Percentiles rank a stretch among this genome's conserved stretches.
Evolutionary conservation across 2,888 invertebrate species (phyloP).

Genomic region (Apamea crenata): DNA sequence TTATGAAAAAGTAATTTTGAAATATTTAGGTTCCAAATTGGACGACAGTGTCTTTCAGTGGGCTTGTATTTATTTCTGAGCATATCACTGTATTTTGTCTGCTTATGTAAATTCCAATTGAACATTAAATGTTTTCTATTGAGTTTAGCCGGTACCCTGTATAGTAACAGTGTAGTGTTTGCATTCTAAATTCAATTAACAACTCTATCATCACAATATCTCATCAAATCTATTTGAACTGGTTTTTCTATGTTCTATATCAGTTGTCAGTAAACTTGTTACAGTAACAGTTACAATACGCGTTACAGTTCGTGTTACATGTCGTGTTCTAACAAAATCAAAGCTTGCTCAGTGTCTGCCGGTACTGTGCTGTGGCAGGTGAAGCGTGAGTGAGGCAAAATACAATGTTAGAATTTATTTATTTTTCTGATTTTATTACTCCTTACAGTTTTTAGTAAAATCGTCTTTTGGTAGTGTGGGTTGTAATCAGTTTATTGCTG

Average conservation of each 20-base stretch:
- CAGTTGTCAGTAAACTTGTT: conserved; percentile 53
- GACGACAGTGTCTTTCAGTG: not conserved
- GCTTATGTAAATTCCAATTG: no score
- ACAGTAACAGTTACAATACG: conserved; percentile 42
- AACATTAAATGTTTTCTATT: no score
- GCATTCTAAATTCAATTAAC: conserved; percentile 41
- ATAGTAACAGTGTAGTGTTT: conserved; percentile 47
- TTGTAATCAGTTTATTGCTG: not conserved
- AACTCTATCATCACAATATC: conserved; percentile 39
- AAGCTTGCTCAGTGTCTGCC: conserved; percentile 73
- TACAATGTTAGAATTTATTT: conserved; percentile 22
- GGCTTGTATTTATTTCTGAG: not conserved
- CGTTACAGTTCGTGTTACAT: conserved; percentile 36
- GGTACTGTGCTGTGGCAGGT: conserved; percentile 77
- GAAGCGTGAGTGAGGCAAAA: conserved; percentile 74
- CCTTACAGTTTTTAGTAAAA: not conserved
- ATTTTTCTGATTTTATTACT: not conserved
- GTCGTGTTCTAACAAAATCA: conserved; percentile 60
- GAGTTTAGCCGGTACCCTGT: not conserved
- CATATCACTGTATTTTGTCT: not conserved
- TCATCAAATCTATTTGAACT: conserved; percentile 39
- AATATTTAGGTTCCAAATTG: not conserved
- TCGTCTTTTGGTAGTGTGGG: not conserved
- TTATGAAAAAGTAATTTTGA: not conserved
- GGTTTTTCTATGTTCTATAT: conserved; percentile 43